Evolutionary conservation across 2,797 vertebrate species (phyloP), one percentile per base, ranked within the genome.

Genomic region (Lithobates pipiens): DNA sequence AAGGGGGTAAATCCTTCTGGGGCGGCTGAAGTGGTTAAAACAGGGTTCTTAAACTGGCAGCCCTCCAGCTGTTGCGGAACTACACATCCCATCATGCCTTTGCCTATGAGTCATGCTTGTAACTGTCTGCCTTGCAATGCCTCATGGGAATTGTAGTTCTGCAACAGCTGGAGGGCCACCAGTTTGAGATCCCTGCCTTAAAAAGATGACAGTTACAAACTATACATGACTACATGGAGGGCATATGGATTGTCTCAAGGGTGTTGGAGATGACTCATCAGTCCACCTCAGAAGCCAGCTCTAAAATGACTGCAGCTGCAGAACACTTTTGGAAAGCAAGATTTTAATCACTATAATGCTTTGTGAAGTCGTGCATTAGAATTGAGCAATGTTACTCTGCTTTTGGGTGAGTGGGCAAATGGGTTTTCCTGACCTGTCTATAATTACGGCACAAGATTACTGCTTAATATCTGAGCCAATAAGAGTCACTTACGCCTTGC

Each of bases 301-400:
- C 54, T 27, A 69, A 82, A 82, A 73, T 82, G 1, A 63, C 69
- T 82, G 46, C 80, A 82, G 70, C 80, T 82, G 80, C 80, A 82
- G 70, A 73, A 82, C 69, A 82, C 80, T 82, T 81, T 72, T 34
- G 70, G 57, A 82, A 73, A 50, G 23, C 25, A n/a, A 29, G 27
- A 73, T 73, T 82, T 21, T 82, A 82, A 82, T 73, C 80, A 82
- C 69, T 82, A 44, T 82, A 82, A 82, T 73, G 80, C 80, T 72
- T 82, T 82, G 80, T 73, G 80, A 82, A 82, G 69, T 73, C 70
- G 36, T 72, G 69, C 80, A 73, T 82, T 81, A 73, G 34, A 72
- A 82, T 61, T 63, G 50, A 25, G 34, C 44, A 63, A 73, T 63
- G 69, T 63, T 61, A 13, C 39, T 18, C 29, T 54, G 46, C 23